A percentile compares a stretch with the other conserved stretches of the same genome.
Conservation (phyloP, 2,113 vertebrate species). For the Sardina pilchardus region DNA sequence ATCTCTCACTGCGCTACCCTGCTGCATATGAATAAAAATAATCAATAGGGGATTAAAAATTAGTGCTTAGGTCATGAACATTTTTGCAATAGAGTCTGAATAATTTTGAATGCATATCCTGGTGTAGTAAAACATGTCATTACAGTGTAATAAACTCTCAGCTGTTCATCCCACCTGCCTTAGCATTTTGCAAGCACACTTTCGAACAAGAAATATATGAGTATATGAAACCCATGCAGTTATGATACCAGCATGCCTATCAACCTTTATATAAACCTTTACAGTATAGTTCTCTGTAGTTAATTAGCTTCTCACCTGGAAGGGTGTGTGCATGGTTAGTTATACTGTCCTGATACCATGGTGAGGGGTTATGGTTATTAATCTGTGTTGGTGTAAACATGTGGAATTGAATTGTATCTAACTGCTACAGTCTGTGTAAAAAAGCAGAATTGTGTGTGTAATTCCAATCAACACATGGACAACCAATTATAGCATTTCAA, state of each 20-base stretch:
- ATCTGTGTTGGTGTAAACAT: background rate
- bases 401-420: background rate
- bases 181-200: too few relatives aligned
- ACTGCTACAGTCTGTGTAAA: too few relatives aligned
- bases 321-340: background rate
- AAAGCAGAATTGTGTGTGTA: too few relatives aligned
- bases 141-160: background rate
- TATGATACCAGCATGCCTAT: background rate
- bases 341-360: background rate
- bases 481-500: too few relatives aligned
- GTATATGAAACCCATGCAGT: too few relatives aligned
- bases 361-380: background rate
- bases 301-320: background rate
- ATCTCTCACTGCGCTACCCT: background rate
- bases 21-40: background rate
- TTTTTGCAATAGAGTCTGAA: background rate
- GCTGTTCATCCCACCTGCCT: too few relatives aligned
- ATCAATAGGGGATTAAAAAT: background rate
- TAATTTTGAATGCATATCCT: background rate
- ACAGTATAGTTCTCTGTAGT: background rate
- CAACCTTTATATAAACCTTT: background rate
- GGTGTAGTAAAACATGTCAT: background rate
- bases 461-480: too few relatives aligned
- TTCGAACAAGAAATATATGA: too few relatives aligned
- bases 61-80: background rate